Base-by-base conservation (phyloP, 2,797 vertebrate species). In the Coendou prehensilis region DNA sequence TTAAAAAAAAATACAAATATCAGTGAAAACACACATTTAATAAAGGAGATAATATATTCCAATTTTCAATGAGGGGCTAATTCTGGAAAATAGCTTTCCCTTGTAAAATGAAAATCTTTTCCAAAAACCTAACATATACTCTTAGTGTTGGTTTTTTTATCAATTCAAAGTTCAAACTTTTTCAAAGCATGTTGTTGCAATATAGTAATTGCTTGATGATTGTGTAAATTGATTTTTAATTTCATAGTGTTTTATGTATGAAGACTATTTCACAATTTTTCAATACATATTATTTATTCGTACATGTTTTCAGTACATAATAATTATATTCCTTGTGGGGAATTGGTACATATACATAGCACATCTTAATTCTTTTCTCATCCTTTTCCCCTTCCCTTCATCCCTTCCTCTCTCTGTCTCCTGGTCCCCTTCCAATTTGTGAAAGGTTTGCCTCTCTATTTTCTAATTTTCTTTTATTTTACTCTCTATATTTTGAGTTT, bases 171-270 rank as follows among this genome's bases (percentile, higher is more conserved):
- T 96, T 99, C 99, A 33, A 99, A 99, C 99, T 99, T 99, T 97
- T 99, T 99, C 94, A 99, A 98, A 88, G 99, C 99, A 0, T 99
- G 99, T 97, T 99, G 98, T 1, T 99, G 99, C 30, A 99, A 99
- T 87, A 99, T 98, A 5, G 98, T 96, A 8, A 98, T 64, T 57
- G 97, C 90, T 0, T 99, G 99, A 57, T 99, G 99, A 98, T 82
- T 99, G 98, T 20, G 99, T 99, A 95, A 99, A 99, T 88, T 99
- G 98, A 1, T 97, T 98, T 5, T 99, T 99, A 93, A 99, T 99
- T 83, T 99, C 99, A 93, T 99, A 99, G 0, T 99, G 98, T 99
- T 99, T 41, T 99, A 99, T 87, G 99, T 99, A 97, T 98, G 99
- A 99, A 0, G 98, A 96, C 94, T 99, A 99, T 94, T 99, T 99